These are phyloP conservation scores for Halisarca cf. caerulea DNA, from an alignment of 37 sponge, comb jelly and placozoan genomes.

Conservation along the genomic window DNA sequence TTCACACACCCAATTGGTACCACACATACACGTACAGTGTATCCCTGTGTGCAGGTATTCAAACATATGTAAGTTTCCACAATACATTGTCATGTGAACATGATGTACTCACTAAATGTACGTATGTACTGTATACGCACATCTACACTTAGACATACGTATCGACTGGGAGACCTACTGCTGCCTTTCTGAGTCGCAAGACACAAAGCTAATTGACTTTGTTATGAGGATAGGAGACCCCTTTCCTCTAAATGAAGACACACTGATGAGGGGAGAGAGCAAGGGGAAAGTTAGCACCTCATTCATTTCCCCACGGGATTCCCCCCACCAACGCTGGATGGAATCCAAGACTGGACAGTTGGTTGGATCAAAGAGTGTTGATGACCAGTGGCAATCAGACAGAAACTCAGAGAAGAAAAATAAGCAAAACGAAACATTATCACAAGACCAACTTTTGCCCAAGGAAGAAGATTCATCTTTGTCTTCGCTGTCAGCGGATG, in stretches of 20 bases:
- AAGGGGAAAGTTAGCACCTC: no score
- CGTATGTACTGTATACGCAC: neutral
- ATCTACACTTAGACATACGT: slow-evolving; percentile 31
- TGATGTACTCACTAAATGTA: neutral
- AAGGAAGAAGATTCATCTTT: neutral
- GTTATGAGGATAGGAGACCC: slow-evolving; percentile 49
- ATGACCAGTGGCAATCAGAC: neutral
- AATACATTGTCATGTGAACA: neutral
- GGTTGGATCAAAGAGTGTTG: neutral
- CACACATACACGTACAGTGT: no score
- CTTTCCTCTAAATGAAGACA: slow-evolving; percentile 32
- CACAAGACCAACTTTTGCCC: neutral
- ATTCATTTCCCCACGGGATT: no score
- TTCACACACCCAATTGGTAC: no score
- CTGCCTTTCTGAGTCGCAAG: slow-evolving; percentile 33
- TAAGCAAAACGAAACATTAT: neutral
- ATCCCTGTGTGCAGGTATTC: neutral
- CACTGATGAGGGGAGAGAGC: no score
- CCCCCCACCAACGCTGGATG: no score
- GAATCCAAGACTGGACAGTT: neutral
- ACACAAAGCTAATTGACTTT: slow-evolving; percentile 60
- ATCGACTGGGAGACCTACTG: slow-evolving; percentile 65
- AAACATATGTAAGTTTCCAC: neutral
- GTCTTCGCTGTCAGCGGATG: no score
- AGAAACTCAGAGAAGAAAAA: neutral